Evolutionary conservation across 1,140 invertebrate species (phyloP).

Genomic region (Chrysomallon squamiferum): DNA sequence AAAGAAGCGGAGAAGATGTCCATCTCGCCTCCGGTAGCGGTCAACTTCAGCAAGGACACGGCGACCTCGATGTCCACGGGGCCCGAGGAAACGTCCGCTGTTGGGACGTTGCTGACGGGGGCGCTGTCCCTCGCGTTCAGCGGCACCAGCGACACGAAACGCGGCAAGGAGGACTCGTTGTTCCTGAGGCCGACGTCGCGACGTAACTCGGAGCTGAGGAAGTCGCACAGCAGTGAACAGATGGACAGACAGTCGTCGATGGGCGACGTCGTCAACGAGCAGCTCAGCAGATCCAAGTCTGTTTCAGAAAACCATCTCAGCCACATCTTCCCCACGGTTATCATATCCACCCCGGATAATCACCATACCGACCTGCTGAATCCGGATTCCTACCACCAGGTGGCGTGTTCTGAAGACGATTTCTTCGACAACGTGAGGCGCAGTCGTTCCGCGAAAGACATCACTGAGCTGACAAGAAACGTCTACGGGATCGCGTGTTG

Average conservation of each 20-base stretch:
- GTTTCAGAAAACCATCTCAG: too few species aligned
- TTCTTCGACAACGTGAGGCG: too few species aligned
- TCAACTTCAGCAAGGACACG: constrained; percentile 21
- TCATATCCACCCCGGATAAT: neutral
- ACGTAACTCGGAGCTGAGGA: neutral
- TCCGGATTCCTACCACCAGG: too few species aligned
- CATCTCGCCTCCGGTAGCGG: constrained; percentile 21
- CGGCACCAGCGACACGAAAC: too few species aligned
- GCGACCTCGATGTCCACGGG: constrained; percentile 13
- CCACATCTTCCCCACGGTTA: constrained; percentile 16
- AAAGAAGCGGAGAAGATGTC: constrained; percentile 20
- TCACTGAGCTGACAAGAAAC: too few species aligned
- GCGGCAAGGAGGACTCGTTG: neutral
- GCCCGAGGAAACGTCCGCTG: constrained; percentile 12
- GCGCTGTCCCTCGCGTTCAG: neutral
- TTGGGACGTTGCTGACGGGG: constrained; percentile 18
- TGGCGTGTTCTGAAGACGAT: too few species aligned
- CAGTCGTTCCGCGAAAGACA: too few species aligned
- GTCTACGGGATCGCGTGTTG: too few species aligned
- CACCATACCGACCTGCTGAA: neutral
- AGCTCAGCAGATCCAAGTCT: too few species aligned
- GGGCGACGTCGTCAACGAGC: neutral
- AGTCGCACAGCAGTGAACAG: constrained; percentile 5
- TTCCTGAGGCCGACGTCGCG: neutral
- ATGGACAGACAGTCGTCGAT: neutral